Conservation (phyloP, 2,888 invertebrate species). For the Nephrocerus scutellatus region DNA sequence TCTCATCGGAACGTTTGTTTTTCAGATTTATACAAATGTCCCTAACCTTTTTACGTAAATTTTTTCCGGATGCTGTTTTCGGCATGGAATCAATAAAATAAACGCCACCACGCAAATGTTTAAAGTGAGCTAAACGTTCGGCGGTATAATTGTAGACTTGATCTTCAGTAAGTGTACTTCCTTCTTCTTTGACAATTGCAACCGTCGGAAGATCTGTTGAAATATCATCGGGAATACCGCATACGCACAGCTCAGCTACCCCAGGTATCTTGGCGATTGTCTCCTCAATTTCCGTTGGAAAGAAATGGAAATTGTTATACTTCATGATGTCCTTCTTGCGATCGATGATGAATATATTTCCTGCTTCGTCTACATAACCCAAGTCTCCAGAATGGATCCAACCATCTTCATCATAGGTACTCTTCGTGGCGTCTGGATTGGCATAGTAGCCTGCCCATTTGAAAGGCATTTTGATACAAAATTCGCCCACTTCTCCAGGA, state of each 20-base stretch:
- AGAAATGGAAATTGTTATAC: slow-evolving; percentile 25
- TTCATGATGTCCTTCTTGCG: slow-evolving; percentile 30
- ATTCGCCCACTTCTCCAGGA: slow-evolving; percentile 21
- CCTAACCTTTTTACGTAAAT: slow-evolving; percentile 18
- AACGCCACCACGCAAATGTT: slow-evolving; percentile 26
- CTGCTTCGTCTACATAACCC: slow-evolving; percentile 26
- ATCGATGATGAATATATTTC: slow-evolving; percentile 23
- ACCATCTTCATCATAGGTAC: slow-evolving; percentile 20
- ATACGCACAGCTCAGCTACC: slow-evolving; percentile 23
- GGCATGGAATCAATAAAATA: slow-evolving; percentile 23
- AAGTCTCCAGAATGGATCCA: slow-evolving; percentile 28
- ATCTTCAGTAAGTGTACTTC: slow-evolving; percentile 14
- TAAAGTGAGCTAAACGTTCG: slow-evolving; percentile 24
- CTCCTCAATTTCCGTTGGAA: slow-evolving; percentile 26
- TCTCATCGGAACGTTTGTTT: too few species aligned
- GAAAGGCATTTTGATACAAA: slow-evolving; percentile 17
- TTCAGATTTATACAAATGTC: slow-evolving; percentile 17
- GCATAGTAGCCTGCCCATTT: slow-evolving; percentile 24
- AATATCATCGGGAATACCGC: slow-evolving; percentile 23
- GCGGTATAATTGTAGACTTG: slow-evolving; percentile 19
- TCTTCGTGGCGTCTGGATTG: slow-evolving; percentile 16
- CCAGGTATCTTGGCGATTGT: slow-evolving; percentile 20
- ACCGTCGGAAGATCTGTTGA: slow-evolving; percentile 23
- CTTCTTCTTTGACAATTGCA: slow-evolving; percentile 17
- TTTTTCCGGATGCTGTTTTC: slow-evolving; percentile 26